Base-by-base conservation (phyloP, 2,797 vertebrate genomes). In the Mallotus villosus region DNA sequence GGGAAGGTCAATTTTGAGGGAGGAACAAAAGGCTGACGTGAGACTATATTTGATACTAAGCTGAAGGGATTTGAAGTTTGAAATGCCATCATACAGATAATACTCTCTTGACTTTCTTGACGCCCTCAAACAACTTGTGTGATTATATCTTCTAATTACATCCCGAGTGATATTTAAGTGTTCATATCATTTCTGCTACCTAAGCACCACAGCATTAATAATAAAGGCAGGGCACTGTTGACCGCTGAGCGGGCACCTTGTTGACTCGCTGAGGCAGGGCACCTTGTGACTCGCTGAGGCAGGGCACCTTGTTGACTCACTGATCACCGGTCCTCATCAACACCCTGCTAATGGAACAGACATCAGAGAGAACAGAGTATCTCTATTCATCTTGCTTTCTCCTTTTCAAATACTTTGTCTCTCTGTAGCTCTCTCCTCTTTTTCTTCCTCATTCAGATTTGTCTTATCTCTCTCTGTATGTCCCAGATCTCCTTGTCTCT, bases 191-290 rank as follows among this genome's bases (percentile, higher is more conserved):
- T 63, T 70, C 63, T 73, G 32, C n/a, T 37, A 72, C 66, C 68
- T 1, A 37, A 72, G 59, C 61, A 61, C 63, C 61, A 69, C 46
- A 57, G 32, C 55, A 78, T 29, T 29, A 4, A 78, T 37, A 86
- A 86, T 88, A 77, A 86, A 86, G 75, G 27, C n/a, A n/a, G 72
- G 72, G 57, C 70, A 77, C n/a, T n/a, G n/a, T n/a, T n/a, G n/a
- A n/a, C n/a, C n/a, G n/a, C n/a, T n/a, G n/a, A n/a, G n/a, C n/a
- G 59, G 61, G 61, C 67, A 29, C 64, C 22, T 79, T 84, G 77
- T 75, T 80, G 78, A 82, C 29, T 46, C 59, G 19, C 64, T 84
- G 70, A 83, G 72, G 57, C 70, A 77, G 59, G 61, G 61, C 67
- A 29, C 64, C 22, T 79, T 84, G 77, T 80, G 78, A 82, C 29